Base-by-base conservation (phyloP, 2,113 vertebrate species). In the Barnardius zonarius region DNA sequence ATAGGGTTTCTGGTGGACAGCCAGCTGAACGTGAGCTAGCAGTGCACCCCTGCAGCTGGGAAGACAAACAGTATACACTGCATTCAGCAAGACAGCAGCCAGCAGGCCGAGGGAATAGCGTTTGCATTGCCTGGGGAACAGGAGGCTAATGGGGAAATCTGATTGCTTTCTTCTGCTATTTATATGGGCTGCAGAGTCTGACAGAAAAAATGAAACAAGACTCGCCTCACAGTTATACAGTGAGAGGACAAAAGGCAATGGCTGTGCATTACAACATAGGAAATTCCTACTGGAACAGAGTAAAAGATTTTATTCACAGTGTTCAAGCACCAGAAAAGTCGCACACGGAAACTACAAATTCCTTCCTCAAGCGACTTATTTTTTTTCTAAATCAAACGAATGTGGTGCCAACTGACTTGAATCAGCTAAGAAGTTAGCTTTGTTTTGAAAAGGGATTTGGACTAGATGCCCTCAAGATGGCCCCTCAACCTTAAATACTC, bases 231-330 rank as follows among this genome's bases (percentile, higher is more conserved):
- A 77, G 20, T 22, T 23, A 14, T 5, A 30, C 8, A 43, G 48
- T 4, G 5, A 59, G 39, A 67, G 19, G 17, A 79, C 14, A 79
- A 82, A 37, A 73, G 24, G 48, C 62, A 86, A 33, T 6, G 5
- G 49, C 2, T 2, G 0, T 4, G 2, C 11, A 27, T 20, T 62
- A 23, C 49, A 63, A 46, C 6, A 1, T 7, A 37, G 49, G n/a
- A 79, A 94, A 77, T 13, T 49, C 44, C 30, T 24, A 7, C 13
- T 19, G 39, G 49, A 83, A 78, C 9, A 46, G 13, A 33, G 23
- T 6, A 13, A 46, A 69, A 49, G 17, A 12, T 3, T 59, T 88
- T 64, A 68, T 63, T 41, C 51, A 75, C 37, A 79, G 7, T 25
- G 17, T 8, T 44, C 49, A 63, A 63, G n/a, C 27, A 33, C 4